A percentile compares a stretch with the other conserved stretches of the same genome.
Conservation (phyloP, 2,113 vertebrate species). For the Oreochromis niloticus region DNA sequence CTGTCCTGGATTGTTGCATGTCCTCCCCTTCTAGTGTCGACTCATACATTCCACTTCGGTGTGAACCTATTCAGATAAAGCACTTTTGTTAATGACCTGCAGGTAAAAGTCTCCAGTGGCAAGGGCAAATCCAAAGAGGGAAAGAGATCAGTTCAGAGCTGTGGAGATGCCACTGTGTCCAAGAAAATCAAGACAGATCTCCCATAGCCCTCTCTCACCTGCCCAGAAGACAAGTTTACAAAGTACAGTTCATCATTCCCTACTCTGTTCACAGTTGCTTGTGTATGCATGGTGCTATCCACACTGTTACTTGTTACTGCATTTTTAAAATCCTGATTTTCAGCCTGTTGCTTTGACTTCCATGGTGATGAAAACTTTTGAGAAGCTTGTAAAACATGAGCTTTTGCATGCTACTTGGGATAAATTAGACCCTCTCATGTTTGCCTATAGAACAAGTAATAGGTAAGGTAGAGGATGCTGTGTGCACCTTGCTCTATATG, state of each 20-base stretch:
- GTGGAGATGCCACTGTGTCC: constrained; percentile 45
- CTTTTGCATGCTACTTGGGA: not conserved
- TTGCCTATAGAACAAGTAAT: not conserved
- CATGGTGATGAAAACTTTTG: not conserved
- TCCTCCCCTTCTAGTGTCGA: not conserved
- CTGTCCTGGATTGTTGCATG: not conserved
- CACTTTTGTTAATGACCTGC: constrained; percentile 62
- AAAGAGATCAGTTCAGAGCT: constrained; percentile 61
- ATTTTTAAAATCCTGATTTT: not conserved
- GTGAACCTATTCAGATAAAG: constrained; percentile 20
- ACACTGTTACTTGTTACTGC: not conserved
- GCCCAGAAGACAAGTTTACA: constrained; percentile 35
- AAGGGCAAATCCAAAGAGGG: constrained; percentile 56
- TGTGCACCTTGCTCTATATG: not conserved
- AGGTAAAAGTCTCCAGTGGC: constrained; percentile 62
- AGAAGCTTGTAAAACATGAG: not conserved
- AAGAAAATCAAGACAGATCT: constrained; percentile 70
- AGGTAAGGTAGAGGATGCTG: not conserved
- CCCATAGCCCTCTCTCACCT: constrained; percentile 32
- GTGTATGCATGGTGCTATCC: not conserved
- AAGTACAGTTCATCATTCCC: constrained; percentile 68
- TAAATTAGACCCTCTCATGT: not conserved
- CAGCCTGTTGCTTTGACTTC: not conserved
- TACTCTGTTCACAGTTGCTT: constrained; percentile 13
- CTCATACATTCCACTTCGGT: not conserved